Conservation (phyloP, 2,797 vertebrate genomes). For the Pachyuromys duprasi region DNA sequence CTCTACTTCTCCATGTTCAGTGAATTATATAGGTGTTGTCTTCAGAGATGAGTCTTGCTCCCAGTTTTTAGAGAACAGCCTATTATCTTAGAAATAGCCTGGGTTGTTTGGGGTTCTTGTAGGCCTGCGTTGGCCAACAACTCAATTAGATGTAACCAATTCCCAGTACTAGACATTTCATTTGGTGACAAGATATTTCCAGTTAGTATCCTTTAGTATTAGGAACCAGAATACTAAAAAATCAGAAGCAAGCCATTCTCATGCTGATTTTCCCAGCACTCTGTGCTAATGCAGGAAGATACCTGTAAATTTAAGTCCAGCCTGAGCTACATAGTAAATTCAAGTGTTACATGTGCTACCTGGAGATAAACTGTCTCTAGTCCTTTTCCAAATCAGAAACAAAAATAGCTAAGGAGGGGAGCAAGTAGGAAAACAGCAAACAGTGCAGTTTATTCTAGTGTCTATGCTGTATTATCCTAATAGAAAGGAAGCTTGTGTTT, state of each 20-base stretch:
- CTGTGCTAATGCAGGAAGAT: neutral
- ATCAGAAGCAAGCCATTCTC: neutral
- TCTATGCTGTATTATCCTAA: neutral
- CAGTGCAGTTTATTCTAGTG: neutral
- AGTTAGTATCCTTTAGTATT: neutral
- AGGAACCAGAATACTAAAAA: constrained; percentile 22
- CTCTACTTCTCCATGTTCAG: neutral
- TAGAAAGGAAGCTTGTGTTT: neutral
- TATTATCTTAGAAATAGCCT: neutral
- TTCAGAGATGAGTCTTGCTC: neutral
- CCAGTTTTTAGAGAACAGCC: neutral
- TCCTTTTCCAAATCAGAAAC: neutral
- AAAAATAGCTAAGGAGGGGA: neutral
- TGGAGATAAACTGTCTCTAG: neutral
- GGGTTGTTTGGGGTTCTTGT: neutral
- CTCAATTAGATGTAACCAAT: neutral
- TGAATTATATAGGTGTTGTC: neutral
- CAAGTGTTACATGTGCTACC: neutral
- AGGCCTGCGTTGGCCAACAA: neutral
- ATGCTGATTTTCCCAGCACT: neutral
- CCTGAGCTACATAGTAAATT: neutral
- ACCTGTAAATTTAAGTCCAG: neutral
- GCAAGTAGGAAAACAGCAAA: neutral
- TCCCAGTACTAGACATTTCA: neutral
- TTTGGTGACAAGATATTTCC: neutral